Evolutionary conservation across 2,113 vertebrate genomes (phyloP).

Genomic region (Cygnus atratus): DNA sequence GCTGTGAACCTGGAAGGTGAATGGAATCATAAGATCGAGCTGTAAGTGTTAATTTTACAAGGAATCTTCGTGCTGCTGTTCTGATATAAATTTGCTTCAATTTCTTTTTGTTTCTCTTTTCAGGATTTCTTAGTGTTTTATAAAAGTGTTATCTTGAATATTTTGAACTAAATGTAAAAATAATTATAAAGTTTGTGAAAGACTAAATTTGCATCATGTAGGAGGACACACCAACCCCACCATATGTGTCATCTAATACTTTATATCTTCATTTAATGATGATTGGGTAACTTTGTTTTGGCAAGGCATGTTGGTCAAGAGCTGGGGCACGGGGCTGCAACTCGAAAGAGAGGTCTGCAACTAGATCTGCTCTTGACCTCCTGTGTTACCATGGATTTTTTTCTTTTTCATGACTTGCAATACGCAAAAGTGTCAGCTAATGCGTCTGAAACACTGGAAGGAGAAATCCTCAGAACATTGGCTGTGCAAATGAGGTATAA

Average conservation of each 20-base stretch:
- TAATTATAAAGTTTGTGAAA: background rate
- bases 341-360: background rate
- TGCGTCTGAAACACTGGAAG: background rate
- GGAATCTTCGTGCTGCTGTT: background rate
- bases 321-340: background rate
- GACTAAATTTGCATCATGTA: background rate
- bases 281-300: background rate
- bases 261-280: background rate
- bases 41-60: background rate
- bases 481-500: background rate
- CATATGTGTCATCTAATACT: background rate
- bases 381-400: background rate
- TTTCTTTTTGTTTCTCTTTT: background rate
- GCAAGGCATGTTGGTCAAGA: background rate
- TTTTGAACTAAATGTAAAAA: background rate
- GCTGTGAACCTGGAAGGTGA: background rate
- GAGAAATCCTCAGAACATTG: background rate
- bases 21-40: background rate
- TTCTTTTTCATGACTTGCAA: background rate
- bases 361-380: background rate
- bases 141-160: background rate
- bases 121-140: background rate
- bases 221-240: background rate
- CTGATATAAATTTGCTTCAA: background rate
- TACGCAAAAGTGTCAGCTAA: background rate